Base-by-base conservation (phyloP, 2,888 invertebrate genomes). In the Acronicta alni region DNA sequence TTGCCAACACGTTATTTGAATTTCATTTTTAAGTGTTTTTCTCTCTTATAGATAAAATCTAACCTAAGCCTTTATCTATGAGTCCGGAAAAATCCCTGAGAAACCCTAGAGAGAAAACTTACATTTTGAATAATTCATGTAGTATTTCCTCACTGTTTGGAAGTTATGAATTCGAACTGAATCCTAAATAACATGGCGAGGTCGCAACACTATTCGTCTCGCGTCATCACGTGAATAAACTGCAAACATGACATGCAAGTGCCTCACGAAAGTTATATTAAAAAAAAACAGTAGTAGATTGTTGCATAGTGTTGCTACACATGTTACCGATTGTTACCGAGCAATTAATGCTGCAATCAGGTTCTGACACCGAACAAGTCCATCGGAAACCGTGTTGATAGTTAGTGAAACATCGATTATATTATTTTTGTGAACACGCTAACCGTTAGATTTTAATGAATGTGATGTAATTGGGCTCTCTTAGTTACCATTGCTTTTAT, bases 371-470 rank as follows among this genome's bases (percentile, higher is more conserved):
- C 38, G 44, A 72, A 74, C 66, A 57, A 72, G 75, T 75, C 47
- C 53, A 67, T 64, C 60, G 67, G 54, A 75, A 73, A 73, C 75
- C 72, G 72, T 71, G 75, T 73, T 67, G 60, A 55, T 60, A 49
- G 46, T 38, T 67, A 75, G 54, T 65, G 75, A 67, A 75, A 71
- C 63, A 42, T 45, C 57, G 64, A 67, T 65, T 65, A 53, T 57
- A 57, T 68, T 74, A 74, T 47, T 59, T 63, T 16, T 57, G 39
- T 59, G 44, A 42, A 45, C 71, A 72, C 67, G 75, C 63, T 42
- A 69, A 44, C 51, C 18, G 26, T 26, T 54, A 72, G 72, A 62
- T 59, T 44, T 30, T 56, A 70, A 51, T 65, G 3, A 38, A 53
- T 20, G 43, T 59, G 49, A 67, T 16, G 67, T 56, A 60, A 69